These are phyloP conservation scores for Cyrtorhinus lividipennis DNA, from an alignment of 1,140 invertebrate species.

Conservation along the genomic window DNA sequence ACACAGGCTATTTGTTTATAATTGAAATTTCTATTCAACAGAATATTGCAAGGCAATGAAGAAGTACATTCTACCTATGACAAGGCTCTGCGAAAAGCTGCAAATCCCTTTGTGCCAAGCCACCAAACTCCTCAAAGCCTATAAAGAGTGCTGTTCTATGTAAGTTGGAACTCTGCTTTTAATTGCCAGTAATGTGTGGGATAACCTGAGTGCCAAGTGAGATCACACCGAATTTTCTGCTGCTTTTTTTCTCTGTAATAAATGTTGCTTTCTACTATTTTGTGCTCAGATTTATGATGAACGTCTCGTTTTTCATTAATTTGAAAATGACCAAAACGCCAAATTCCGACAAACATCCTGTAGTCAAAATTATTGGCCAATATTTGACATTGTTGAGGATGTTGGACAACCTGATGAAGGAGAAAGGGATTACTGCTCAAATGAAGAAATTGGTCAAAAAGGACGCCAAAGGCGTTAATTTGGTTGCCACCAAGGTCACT, in stretches of 20 bases:
- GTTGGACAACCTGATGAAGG: not conserved
- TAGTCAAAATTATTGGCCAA: slow-evolving; percentile 43
- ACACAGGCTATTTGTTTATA: no score
- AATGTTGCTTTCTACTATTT: no score
- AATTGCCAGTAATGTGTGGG: no score
- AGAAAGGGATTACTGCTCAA: not conserved
- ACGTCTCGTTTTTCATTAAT: slow-evolving; percentile 73
- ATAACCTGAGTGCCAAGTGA: no score
- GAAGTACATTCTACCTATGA: slow-evolving; percentile 13
- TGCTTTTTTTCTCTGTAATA: no score
- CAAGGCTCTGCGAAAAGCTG: not conserved
- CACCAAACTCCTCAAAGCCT: not conserved
- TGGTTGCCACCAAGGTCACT: not conserved
- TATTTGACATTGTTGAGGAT: slow-evolving; percentile 1
- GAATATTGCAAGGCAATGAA: slow-evolving; percentile 13
- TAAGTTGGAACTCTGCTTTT: no score
- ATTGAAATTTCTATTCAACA: no score
- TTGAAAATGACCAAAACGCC: slow-evolving; percentile 53
- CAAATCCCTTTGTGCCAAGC: not conserved
- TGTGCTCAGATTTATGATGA: slow-evolving; percentile 65
- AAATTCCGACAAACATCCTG: slow-evolving; percentile 62
- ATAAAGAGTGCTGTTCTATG: slow-evolving; percentile 1
- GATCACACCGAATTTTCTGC: no score
- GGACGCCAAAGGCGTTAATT: not conserved
- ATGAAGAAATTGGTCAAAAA: not conserved